These are phyloP conservation scores for Zophobas atratus DNA, from an alignment of 1,140 invertebrate genomes.

Conservation along the genomic window DNA sequence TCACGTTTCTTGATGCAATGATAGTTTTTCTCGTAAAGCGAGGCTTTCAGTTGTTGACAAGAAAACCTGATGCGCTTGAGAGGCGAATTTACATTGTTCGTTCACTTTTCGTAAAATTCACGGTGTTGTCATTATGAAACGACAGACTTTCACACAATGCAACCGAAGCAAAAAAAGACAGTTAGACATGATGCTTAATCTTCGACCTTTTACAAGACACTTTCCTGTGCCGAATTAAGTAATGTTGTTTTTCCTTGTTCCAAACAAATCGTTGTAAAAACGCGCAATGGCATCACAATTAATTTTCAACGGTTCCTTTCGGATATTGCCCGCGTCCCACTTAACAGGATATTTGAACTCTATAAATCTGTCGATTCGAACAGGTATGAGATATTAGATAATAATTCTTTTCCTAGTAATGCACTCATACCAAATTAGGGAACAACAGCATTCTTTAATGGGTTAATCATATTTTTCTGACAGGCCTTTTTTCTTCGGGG, in stretches of 20 bases:
- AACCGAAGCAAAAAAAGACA: constrained; percentile 7
- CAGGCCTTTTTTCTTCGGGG: not conserved
- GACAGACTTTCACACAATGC: constrained; percentile 27
- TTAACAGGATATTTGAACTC: constrained; percentile 29
- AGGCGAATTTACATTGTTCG: not conserved
- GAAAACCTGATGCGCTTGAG: not conserved
- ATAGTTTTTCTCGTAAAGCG: constrained; percentile 4
- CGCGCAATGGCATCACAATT: constrained; percentile 1
- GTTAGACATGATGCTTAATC: constrained; percentile 25
- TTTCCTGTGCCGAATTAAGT: not conserved
- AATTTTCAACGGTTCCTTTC: constrained; percentile 30
- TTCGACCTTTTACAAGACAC: constrained; percentile 14
- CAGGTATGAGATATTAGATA: constrained; percentile 30
- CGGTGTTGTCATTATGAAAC: constrained; percentile 12
- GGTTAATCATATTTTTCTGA: constrained; percentile 26
- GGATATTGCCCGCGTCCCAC: constrained; percentile 29
- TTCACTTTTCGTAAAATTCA: constrained; percentile 10
- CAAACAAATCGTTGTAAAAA: constrained; percentile 1
- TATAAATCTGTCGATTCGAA: constrained; percentile 31
- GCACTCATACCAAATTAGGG: constrained; percentile 29
- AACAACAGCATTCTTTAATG: constrained; percentile 18
- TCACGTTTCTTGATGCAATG: constrained; percentile 30
- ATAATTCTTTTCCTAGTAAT: constrained; percentile 36
- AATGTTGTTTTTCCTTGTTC: not conserved
- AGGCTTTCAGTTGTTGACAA: constrained; percentile 12